Base-by-base conservation (phyloP, 2,888 invertebrate species). In the Aromia moschata region DNA sequence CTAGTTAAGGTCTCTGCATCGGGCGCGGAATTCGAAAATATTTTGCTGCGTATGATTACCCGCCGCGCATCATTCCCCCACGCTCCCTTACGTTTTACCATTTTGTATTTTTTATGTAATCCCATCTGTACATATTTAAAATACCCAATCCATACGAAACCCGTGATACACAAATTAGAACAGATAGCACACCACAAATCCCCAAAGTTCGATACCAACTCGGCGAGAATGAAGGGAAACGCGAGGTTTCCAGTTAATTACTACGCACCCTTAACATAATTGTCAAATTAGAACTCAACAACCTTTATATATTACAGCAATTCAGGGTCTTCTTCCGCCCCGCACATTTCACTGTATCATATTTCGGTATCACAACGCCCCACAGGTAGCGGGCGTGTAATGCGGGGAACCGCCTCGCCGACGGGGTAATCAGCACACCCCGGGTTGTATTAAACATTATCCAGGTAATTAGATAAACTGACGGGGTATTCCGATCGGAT, bases 401-500 rank as follows among this genome's bases (percentile, higher is more conserved):
- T 52, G 30, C 30, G 41, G 15, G 30, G 41, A 41, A 41, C 52
- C 52, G 30, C 52, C 41, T 17, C 31, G 49, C 37, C 41, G 31
- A 41, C 52, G 41, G 20, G 37, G 43, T 54, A 57, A 62, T 62
- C 56, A 60, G 53, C 49, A 45, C 54, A 53, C 51, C 46, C 54
- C 52, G 33, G 63, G 60, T 57, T 43, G 52, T 57, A 60, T 60
- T 51, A 57, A 49, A 59, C 57, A 58, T 60, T 57, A 63, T 56
- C 60, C 54, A 47, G 49, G 31, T 63, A 63, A 63, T 63, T 57
- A 54, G 58, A 63, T 63, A 60, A 58, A 57, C 46, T 55, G 53
- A 46, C 54, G 43, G 33, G 53, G 46, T 49, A 51, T 54, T 57
- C 45, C 31, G 44, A 58, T 54, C 54, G 56, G 16, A 40, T 58